Percentiles rank a stretch among this genome's conserved stretches.
These are phyloP conservation scores for Calephelis virginiensis DNA, from an alignment of 1,140 invertebrate species.

Conservation along the genomic window DNA sequence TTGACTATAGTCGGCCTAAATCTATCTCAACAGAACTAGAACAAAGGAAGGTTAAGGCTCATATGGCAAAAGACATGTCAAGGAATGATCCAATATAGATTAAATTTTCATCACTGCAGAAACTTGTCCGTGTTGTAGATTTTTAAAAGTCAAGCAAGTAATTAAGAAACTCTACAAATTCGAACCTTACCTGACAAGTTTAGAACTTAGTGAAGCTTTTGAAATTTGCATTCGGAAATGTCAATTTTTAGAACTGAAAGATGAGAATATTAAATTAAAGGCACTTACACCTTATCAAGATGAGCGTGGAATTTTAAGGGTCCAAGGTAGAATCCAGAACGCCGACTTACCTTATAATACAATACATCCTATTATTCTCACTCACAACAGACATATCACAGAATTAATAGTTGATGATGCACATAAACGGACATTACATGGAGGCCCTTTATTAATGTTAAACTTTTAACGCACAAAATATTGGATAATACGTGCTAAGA, in stretches of 20 bases:
- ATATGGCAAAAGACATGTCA: too few relatives aligned
- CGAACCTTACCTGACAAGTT: neutral
- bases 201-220: conserved; percentile 23
- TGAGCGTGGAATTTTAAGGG: conserved; percentile 22
- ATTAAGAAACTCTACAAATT: neutral
- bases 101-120: too few relatives aligned
- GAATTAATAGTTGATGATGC: conserved; percentile 26
- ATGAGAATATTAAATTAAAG: conserved; percentile 28
- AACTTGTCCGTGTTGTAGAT: too few relatives aligned
- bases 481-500: conserved; percentile 20
- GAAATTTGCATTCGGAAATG: conserved; percentile 21
- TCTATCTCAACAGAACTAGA: too few relatives aligned
- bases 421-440: too few relatives aligned
- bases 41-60: too few relatives aligned
- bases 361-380: conserved; percentile 33
- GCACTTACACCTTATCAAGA: too few relatives aligned
- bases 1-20: too few relatives aligned
- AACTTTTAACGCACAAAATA: conserved; percentile 29
- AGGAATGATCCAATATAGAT: too few relatives aligned
- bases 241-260: conserved; percentile 14
- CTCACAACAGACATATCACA: conserved; percentile 22
- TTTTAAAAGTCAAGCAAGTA: neutral
- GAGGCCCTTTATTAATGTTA: too few relatives aligned
- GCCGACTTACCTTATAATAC: conserved; percentile 16
- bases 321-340: conserved; percentile 25